These are phyloP conservation scores for Archilochus colubris DNA, from an alignment of 2,113 vertebrate genomes.

Conservation along the genomic window DNA sequence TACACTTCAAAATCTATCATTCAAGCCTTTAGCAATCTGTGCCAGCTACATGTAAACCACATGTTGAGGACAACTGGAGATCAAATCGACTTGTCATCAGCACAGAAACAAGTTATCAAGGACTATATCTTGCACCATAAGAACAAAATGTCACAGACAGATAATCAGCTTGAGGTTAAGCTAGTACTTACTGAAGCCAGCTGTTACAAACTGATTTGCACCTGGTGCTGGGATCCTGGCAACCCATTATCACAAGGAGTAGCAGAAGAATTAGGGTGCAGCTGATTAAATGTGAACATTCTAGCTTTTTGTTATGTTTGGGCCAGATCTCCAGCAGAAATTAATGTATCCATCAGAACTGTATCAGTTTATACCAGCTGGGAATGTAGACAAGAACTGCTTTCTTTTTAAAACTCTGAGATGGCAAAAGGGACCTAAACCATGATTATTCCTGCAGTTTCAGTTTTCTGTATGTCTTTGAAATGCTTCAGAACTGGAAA, in stretches of 20 bases:
- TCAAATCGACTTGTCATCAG: not conserved
- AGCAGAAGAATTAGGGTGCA: not conserved
- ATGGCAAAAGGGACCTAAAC: not conserved
- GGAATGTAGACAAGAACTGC: not conserved
- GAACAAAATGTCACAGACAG: not conserved
- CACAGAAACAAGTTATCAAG: not conserved
- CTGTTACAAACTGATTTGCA: not conserved
- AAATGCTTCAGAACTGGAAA: not conserved
- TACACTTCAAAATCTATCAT: not conserved
- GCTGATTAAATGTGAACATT: not conserved
- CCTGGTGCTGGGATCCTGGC: fast-evolving
- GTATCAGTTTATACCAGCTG: not conserved
- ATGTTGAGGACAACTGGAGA: not conserved
- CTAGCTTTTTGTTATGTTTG: not conserved
- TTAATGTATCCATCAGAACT: not conserved
- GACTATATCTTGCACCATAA: not conserved
- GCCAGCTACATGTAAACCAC: not conserved
- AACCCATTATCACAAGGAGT: not conserved
- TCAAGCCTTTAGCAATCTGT: not conserved
- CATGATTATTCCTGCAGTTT: not conserved
- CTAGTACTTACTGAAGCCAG: not conserved
- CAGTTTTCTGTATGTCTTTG: not conserved
- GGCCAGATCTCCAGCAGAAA: not conserved
- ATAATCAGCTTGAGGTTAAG: not conserved
- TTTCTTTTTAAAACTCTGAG: not conserved